Evolutionary conservation across 1,140 invertebrate genomes (phyloP), one percentile per base, ranked within the genome.

Genomic region (Pseudomyrmex gracilis): DNA sequence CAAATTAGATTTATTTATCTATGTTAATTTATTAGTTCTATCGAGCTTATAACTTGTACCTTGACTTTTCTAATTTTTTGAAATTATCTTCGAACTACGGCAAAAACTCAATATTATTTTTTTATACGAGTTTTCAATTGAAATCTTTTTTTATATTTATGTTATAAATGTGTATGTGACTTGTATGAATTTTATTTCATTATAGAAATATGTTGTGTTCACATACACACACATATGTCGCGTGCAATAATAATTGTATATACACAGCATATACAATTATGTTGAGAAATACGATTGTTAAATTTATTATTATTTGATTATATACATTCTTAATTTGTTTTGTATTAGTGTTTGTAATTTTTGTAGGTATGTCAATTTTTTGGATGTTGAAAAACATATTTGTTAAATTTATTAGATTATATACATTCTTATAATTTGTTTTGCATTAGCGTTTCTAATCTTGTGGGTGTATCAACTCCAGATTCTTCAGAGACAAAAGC

Each of bases 81-180:
- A 78, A 57, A 58, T 68, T 58, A 20, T 5, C 12, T 60, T 78
- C 20, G 15, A 9, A 47, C 47, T 8, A 57, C 20, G 13, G 2
- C 1, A 20, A 34, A 68, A 22, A 47, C 22, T 45, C n/a, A 3
- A 43, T 76, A 1, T 20, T 53, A 34, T 12, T 77, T 53, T 24
- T 17, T 34, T 34, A 34, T 5, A 68, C 5, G 24, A 68, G 57
- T 1, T 57, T 57, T 57, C 47, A 47, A 66, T 77, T n/a, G 10
- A 70, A 70, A 60, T 70, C 58, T 68, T 78, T 78, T 47, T 47
- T 47, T 70, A 15, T 43, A 0, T 64, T 43, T 34, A 47, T 58
- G 45, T 53, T 53, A 43, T 51, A 64, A 64, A 20, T 20, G 12
- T 70, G 12, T 24, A 12, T 24, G 24, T 8, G 34, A n/a, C 61